These are phyloP conservation scores for Prionailurus viverrinus DNA, from an alignment of 2,113 vertebrate species.

Conservation along the genomic window DNA sequence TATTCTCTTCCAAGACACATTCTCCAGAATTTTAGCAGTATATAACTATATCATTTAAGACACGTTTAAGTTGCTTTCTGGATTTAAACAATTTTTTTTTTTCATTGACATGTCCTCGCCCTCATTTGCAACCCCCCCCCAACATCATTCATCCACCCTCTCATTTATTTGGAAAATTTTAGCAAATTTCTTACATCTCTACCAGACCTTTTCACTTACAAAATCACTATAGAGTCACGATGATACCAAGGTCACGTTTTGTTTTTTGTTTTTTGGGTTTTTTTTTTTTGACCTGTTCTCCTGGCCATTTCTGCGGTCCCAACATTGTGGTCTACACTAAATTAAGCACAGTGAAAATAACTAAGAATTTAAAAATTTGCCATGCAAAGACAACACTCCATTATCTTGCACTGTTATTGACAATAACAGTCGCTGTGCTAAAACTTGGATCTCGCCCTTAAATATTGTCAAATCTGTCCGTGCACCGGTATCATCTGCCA, in stretches of 20 bases:
- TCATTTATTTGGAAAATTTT: background rate
- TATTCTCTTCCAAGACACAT: background rate
- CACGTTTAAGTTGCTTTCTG: background rate
- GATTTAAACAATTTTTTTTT: background rate
- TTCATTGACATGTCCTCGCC: background rate
- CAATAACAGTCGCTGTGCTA: background rate
- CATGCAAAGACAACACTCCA: background rate
- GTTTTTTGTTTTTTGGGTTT: no score
- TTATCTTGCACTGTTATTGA: background rate
- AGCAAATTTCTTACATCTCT: background rate
- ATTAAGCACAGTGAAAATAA: background rate
- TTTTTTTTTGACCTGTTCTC: background rate
- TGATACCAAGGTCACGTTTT: no score
- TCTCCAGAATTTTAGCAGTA: background rate
- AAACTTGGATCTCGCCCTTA: background rate
- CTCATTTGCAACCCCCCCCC: accelerated
- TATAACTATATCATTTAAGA: background rate
- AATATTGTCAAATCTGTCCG: background rate
- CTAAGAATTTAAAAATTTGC: background rate
- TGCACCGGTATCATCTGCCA: background rate
- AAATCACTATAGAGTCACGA: background rate
- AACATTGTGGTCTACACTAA: accelerated
- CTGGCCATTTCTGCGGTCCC: background rate
- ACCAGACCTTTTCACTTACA: background rate
- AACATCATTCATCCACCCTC: background rate